These are phyloP conservation scores for Metalampra italica DNA, from an alignment of 2,888 invertebrate genomes.

Conservation along the genomic window DNA sequence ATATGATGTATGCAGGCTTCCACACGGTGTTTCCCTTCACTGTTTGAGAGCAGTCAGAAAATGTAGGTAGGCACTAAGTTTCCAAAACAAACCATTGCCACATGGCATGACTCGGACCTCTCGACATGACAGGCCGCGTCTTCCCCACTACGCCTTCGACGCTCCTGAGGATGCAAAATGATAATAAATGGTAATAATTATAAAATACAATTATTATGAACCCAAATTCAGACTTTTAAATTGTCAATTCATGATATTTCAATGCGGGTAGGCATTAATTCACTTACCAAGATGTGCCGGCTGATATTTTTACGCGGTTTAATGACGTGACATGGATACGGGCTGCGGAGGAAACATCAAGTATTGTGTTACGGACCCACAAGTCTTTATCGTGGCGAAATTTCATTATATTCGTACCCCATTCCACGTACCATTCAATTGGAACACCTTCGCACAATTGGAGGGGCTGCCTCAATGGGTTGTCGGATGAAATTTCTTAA, in stretches of 20 bases:
- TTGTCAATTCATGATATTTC: conserved; percentile 14
- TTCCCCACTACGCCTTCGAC: too few species aligned
- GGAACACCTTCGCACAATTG: conserved; percentile 77
- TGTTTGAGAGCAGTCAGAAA: too few species aligned
- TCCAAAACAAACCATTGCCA: too few species aligned
- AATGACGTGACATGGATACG: conserved; percentile 75
- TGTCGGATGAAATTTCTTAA: conserved; percentile 78
- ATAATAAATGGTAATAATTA: too few species aligned
- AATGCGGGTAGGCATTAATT: conserved; percentile 51
- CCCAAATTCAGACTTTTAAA: too few species aligned
- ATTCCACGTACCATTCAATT: conserved; percentile 71
- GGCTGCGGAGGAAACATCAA: conserved; percentile 71
- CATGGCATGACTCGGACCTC: too few species aligned
- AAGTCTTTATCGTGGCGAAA: conserved; percentile 73
- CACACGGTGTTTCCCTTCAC: too few species aligned
- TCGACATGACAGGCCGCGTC: too few species aligned
- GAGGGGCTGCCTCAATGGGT: conserved; percentile 74
- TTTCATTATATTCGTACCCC: conserved; percentile 75
- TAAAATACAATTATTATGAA: too few species aligned
- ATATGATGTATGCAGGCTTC: too few species aligned
- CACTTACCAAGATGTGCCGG: conserved; percentile 65
- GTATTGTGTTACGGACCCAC: conserved; percentile 75
- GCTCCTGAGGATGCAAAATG: too few species aligned
- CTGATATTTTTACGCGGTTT: conserved; percentile 72
- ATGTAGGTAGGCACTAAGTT: too few species aligned